These are phyloP conservation scores for Drosophila arizonae DNA, from an alignment of 1,140 invertebrate genomes.

Conservation along the genomic window DNA sequence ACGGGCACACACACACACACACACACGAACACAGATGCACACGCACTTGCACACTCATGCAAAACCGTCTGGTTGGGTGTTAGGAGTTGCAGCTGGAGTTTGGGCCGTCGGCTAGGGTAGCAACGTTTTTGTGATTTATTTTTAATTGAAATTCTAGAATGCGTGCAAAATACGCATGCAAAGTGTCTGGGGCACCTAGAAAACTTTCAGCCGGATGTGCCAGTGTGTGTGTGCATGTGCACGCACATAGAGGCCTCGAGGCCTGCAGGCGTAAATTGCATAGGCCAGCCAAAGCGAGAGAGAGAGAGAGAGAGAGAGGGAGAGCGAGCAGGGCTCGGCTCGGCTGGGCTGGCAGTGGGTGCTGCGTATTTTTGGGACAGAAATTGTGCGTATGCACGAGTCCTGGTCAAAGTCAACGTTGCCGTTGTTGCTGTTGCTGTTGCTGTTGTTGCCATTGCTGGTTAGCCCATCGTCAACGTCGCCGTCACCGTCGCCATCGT, in stretches of 20 bases:
- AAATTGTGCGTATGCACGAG: slow-evolving; percentile 62
- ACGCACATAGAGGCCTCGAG: slow-evolving; percentile 43
- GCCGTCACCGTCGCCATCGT: slow-evolving; percentile 26
- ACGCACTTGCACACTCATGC: slow-evolving; percentile 15
- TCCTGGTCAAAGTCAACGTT: slow-evolving; percentile 38
- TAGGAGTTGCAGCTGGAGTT: neutral
- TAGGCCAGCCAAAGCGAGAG: slow-evolving; percentile 45
- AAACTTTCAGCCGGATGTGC: slow-evolving; percentile 55
- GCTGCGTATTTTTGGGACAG: slow-evolving; percentile 59
- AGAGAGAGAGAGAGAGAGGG: neutral
- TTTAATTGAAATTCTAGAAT: slow-evolving; percentile 83
- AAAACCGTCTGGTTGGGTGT: slow-evolving; percentile 9
- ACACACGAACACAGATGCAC: slow-evolving; percentile 30
- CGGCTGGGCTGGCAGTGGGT: neutral
- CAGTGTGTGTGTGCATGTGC: neutral
- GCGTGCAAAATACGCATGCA: slow-evolving; percentile 82
- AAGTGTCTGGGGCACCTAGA: slow-evolving; percentile 79
- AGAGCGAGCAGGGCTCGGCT: neutral
- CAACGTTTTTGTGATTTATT: slow-evolving; percentile 83
- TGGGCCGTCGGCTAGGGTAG: slow-evolving; percentile 26
- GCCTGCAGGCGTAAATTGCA: slow-evolving; percentile 77
- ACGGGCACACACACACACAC: slow-evolving; percentile 6
- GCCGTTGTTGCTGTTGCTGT: slow-evolving; percentile 6
- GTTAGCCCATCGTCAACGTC: slow-evolving; percentile 47
- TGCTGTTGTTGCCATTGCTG: slow-evolving; percentile 30